Percentiles rank a stretch among this genome's conserved stretches.
phyloP scores from a whole-genome alignment of 2,797 vertebrate species.

The Psittacula derbiana region DNA sequence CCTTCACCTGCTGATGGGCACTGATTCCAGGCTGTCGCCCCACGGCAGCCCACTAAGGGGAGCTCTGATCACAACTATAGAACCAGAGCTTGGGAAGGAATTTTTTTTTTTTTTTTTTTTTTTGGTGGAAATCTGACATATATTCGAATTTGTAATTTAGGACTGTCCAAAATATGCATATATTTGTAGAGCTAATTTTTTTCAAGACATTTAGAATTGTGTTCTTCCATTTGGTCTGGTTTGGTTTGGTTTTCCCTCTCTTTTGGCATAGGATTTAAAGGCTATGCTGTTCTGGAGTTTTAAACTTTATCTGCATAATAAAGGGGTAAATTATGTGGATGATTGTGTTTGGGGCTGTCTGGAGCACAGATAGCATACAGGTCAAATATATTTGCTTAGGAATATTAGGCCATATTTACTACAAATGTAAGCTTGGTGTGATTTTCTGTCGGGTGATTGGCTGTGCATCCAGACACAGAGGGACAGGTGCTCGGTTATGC shows the following conservation, averaged over 20 bases:
- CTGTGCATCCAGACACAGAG: neutral
- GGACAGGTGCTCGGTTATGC: neutral
- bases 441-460: neutral
- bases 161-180: too few relatives aligned
- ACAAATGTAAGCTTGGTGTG: fast-evolving
- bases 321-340: neutral
- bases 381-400: neutral
- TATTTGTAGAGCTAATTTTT: neutral
- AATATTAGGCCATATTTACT: too few relatives aligned
- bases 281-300: neutral
- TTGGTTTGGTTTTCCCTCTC: neutral
- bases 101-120: neutral
- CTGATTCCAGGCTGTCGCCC: neutral
- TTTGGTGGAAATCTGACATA: too few relatives aligned
- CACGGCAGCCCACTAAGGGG: conserved; percentile 58
- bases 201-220: neutral
- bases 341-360: neutral
- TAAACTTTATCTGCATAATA: neutral
- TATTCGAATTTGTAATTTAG: neutral
- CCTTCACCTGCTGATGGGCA: neutral
- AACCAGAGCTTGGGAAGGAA: neutral
- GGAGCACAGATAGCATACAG: fast-evolving
- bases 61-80: conserved; percentile 61
- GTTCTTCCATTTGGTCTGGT: neutral
- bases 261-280: neutral